phyloP scores from a whole-genome alignment of 2,113 vertebrate species.

The Xenopus borealis region DNA sequence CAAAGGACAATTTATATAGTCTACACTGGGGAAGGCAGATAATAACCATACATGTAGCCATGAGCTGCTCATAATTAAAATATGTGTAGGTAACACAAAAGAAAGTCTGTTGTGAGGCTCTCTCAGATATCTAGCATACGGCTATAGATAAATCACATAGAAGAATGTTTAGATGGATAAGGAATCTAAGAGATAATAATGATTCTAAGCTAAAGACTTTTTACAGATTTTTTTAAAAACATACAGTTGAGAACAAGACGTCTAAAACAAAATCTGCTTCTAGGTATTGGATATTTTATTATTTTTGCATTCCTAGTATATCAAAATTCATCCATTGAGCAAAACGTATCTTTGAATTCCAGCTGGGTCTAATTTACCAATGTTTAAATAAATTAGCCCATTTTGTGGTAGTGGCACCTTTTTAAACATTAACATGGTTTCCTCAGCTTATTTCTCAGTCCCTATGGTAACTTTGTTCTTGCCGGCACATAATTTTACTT shows the following conservation, averaged over 20 bases:
- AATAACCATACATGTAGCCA: constrained; percentile 18
- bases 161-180: background rate
- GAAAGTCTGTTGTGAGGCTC: background rate
- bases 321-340: constrained; percentile 37
- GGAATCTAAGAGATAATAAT: background rate
- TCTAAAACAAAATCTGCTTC: constrained; percentile 12
- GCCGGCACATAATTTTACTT: constrained; percentile 12
- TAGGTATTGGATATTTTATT: constrained; percentile 23
- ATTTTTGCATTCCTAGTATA: constrained; percentile 33
- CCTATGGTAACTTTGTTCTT: constrained; percentile 11
- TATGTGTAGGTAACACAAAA: constrained; percentile 18
- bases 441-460: constrained; percentile 9
- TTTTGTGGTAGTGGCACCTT: constrained; percentile 39
- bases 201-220: background rate
- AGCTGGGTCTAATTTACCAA: constrained; percentile 34
- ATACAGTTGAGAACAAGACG: background rate
- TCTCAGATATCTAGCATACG: constrained; percentile 6
- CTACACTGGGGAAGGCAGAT: constrained; percentile 1
- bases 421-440: constrained; percentile 23
- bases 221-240: background rate
- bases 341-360: constrained; percentile 23
- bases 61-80: constrained; percentile 8
- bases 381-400: constrained; percentile 36
- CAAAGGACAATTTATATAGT: constrained; percentile 13
- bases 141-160: constrained; percentile 5